phyloP scores from a whole-genome alignment of 2,113 vertebrate species.

The Gorsachius goisagi region DNA sequence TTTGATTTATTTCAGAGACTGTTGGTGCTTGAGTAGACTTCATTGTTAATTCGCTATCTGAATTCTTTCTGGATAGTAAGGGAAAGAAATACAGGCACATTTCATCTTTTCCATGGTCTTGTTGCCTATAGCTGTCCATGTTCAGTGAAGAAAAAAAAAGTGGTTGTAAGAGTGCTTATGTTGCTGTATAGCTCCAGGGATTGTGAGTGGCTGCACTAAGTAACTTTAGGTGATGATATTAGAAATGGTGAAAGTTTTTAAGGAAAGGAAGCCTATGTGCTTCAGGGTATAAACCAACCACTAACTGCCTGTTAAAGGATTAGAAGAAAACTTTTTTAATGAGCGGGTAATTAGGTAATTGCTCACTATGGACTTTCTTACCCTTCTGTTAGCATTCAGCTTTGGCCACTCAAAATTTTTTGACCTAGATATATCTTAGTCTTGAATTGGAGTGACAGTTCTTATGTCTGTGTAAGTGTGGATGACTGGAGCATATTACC shows the following conservation, averaged over 20 bases:
- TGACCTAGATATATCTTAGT: not conserved
- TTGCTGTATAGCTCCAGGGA: not conserved
- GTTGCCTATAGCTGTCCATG: not conserved
- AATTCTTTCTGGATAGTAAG: not conserved
- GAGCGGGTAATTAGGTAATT: slow-evolving; percentile 7
- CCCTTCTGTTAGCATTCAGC: not conserved
- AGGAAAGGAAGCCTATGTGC: not conserved
- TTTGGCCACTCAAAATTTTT: not conserved
- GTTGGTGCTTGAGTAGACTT: not conserved
- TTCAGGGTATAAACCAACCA: not conserved
- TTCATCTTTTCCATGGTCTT: not conserved
- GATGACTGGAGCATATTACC: not conserved
- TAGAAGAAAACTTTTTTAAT: slow-evolving; percentile 11
- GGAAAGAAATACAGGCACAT: not conserved
- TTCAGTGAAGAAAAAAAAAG: not conserved
- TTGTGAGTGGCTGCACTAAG: not conserved
- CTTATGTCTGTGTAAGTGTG: not conserved
- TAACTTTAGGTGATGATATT: not conserved
- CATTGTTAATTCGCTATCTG: not conserved
- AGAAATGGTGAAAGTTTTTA: not conserved
- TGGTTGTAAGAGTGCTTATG: not conserved
- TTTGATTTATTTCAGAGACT: not conserved
- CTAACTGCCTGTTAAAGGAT: not conserved
- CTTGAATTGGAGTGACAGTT: not conserved
- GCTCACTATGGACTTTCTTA: not conserved